These are phyloP conservation scores for Drosophila rellima DNA, from an alignment of 2,888 invertebrate species.

Conservation along the genomic window DNA sequence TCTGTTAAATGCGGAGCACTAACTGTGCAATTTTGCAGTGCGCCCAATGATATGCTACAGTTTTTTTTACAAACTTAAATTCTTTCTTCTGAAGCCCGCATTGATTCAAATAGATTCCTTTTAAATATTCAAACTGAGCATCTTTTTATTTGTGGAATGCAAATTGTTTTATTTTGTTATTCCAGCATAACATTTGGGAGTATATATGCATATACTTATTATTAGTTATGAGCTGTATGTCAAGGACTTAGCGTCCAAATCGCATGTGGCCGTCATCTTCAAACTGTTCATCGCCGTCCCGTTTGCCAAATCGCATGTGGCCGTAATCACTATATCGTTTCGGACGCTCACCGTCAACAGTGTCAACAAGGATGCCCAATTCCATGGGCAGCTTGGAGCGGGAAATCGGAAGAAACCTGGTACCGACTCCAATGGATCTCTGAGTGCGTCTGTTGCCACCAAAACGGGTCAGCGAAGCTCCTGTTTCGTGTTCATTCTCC, in stretches of 20 bases:
- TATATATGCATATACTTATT: too few species aligned
- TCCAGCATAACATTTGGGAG: too few species aligned
- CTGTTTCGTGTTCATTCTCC: slow-evolving; percentile 35
- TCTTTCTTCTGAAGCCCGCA: too few species aligned
- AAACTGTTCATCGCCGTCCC: too few species aligned
- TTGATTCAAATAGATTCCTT: too few species aligned
- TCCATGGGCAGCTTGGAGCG: slow-evolving; percentile 83
- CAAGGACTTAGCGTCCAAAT: too few species aligned
- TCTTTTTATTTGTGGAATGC: too few species aligned
- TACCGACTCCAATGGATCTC: slow-evolving; percentile 67
- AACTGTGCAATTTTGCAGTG: neutral
- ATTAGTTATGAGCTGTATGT: too few species aligned
- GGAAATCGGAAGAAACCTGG: slow-evolving; percentile 69
- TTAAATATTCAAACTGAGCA: too few species aligned
- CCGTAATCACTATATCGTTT: slow-evolving; percentile 91
- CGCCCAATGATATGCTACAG: slow-evolving; percentile 17
- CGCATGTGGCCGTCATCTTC: too few species aligned
- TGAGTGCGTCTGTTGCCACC: slow-evolving; percentile 62
- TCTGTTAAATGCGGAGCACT: neutral
- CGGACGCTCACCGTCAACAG: slow-evolving; percentile 80
- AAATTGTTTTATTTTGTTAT: too few species aligned
- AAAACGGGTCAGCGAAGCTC: slow-evolving; percentile 25
- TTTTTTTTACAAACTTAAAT: too few species aligned
- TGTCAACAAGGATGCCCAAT: slow-evolving; percentile 82
- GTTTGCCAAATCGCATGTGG: slow-evolving; percentile 90